These are phyloP conservation scores for Paralichthys olivaceus DNA, from an alignment of 2,113 vertebrate species.

Conservation along the genomic window DNA sequence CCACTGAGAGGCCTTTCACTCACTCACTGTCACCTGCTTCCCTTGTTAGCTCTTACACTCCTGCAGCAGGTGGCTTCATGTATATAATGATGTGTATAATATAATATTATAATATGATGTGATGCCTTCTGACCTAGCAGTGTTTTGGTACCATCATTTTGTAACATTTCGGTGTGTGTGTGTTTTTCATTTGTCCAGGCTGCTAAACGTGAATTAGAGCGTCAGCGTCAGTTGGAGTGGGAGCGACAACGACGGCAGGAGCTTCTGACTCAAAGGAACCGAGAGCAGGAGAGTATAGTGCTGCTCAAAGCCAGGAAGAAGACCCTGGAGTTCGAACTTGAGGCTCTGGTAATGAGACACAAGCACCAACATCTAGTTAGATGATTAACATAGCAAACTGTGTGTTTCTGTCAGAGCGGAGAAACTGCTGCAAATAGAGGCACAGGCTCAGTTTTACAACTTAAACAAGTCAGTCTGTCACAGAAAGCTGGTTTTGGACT, in stretches of 20 bases:
- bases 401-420: no score
- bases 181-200: slow-evolving; percentile 79
- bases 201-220: slow-evolving; percentile 94
- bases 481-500: no score
- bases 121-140: not conserved
- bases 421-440: not conserved
- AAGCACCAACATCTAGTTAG: not conserved
- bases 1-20: not conserved
- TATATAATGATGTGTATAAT: not conserved
- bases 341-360: slow-evolving; percentile 87
- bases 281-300: slow-evolving; percentile 97
- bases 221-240: slow-evolving; percentile 96
- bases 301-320: slow-evolving; percentile 97
- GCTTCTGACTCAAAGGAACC: slow-evolving; percentile 93
- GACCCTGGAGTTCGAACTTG: slow-evolving; percentile 96
- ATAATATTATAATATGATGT: not conserved
- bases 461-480: no score
- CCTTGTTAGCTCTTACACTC: not conserved
- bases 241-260: slow-evolving; percentile 95
- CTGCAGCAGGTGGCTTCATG: not conserved
- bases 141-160: not conserved
- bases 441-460: not conserved
- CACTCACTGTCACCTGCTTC: not conserved
- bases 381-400: not conserved
- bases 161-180: not conserved